Evolutionary conservation across 1,140 invertebrate species (phyloP).

Genomic region (Papilio polyxenes): DNA sequence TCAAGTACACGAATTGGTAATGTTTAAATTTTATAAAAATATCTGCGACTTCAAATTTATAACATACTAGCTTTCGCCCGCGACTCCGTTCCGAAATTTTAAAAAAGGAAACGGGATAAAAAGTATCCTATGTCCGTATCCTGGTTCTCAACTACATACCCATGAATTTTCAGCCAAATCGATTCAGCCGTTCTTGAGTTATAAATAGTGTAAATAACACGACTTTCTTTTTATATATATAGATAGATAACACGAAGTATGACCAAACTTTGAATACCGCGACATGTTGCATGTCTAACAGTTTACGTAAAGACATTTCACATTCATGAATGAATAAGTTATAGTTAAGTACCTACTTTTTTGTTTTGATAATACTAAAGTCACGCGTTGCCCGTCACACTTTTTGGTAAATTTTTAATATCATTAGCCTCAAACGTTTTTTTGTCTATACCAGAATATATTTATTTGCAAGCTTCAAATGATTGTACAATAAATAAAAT

Average conservation of each 20-base stretch:
- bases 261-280: background rate
- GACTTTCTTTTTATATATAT: too few relatives aligned
- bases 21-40: background rate
- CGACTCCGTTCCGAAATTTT: too few relatives aligned
- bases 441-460: background rate
- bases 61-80: too few relatives aligned
- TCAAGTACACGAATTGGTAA: constrained; percentile 26
- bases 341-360: background rate
- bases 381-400: background rate
- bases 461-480: background rate
- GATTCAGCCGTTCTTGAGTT: too few relatives aligned
- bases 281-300: background rate
- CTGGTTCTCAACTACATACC: too few relatives aligned
- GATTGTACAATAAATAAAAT: background rate
- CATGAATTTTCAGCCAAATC: too few relatives aligned
- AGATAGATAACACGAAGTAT: background rate
- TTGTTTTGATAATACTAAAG: background rate
- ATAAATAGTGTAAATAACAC: too few relatives aligned
- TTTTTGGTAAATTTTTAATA: background rate
- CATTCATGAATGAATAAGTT: background rate
- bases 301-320: background rate
- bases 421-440: background rate
- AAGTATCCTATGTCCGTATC: too few relatives aligned
- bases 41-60: background rate
- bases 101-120: too few relatives aligned